phyloP scores from a whole-genome alignment of 2,797 vertebrate genomes.

The Naso thynnoides region DNA sequence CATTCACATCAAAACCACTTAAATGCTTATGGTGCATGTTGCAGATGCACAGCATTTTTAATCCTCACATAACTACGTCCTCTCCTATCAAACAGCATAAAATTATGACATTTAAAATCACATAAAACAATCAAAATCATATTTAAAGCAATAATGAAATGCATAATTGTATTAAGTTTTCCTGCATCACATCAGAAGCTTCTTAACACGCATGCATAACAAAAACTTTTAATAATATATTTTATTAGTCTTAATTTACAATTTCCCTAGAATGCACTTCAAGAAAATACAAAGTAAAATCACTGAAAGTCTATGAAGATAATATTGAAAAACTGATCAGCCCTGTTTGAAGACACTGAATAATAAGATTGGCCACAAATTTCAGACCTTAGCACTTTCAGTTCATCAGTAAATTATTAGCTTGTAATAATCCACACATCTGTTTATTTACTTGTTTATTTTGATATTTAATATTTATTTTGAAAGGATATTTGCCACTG shows the following conservation, averaged over 20 bases:
- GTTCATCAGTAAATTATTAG: not conserved
- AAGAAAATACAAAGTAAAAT: too few relatives aligned
- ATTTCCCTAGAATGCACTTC: too few relatives aligned
- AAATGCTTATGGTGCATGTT: too few relatives aligned
- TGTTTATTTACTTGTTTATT: not conserved
- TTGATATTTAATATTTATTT: too few relatives aligned
- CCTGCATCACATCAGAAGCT: not conserved
- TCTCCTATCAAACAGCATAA: not conserved
- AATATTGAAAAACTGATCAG: not conserved
- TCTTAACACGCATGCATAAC: not conserved
- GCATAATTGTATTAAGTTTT: too few relatives aligned
- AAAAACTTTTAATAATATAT: not conserved
- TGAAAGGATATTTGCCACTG: constrained; percentile 8
- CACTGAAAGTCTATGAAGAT: not conserved
- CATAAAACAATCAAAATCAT: not conserved
- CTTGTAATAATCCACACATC: constrained; percentile 1
- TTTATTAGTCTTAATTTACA: not conserved
- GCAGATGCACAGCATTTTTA: too few relatives aligned
- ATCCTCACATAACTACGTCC: too few relatives aligned
- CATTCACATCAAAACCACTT: too few relatives aligned
- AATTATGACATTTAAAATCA: not conserved
- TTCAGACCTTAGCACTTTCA: not conserved
- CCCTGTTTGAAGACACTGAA: not conserved
- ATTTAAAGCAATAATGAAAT: not conserved
- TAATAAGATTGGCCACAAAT: not conserved